phyloP scores from a whole-genome alignment of 2,113 vertebrate genomes.

The Plecotus auritus region DNA sequence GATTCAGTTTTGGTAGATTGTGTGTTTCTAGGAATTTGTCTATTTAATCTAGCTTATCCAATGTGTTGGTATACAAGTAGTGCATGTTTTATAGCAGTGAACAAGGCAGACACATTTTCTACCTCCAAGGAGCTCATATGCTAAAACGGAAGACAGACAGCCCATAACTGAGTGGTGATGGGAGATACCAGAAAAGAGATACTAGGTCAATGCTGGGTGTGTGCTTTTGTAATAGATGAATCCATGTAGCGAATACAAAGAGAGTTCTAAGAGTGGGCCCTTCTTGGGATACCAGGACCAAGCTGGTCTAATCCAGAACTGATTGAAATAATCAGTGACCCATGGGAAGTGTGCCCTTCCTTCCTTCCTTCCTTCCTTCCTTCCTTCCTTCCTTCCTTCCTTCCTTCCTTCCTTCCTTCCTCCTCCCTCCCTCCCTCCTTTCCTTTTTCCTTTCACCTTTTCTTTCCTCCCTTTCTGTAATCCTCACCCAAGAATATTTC shows the following conservation, averaged over 20 bases:
- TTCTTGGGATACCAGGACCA: neutral
- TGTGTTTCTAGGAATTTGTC: neutral
- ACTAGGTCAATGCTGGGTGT: neutral
- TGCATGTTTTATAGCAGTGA: neutral
- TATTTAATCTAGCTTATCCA: neutral
- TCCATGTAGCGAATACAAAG: neutral
- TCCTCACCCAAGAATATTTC: too few species aligned
- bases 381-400: too few species aligned
- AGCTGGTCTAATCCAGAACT: neutral
- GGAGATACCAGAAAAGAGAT: neutral
- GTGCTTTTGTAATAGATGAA: neutral
- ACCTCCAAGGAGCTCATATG: neutral
- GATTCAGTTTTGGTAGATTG: neutral
- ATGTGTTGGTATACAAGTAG: neutral
- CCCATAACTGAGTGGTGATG: neutral
- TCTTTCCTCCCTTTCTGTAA: too few species aligned
- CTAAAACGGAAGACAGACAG: neutral
- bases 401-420: too few species aligned
- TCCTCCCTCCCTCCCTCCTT: too few species aligned
- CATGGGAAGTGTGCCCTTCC: neutral
- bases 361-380: too few species aligned
- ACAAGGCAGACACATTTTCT: neutral
- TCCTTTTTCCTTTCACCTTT: too few species aligned
- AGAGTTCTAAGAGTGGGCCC: neutral
- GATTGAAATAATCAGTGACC: neutral